Evolutionary conservation across 1,140 invertebrate genomes (phyloP).

Genomic region (Pogonomyrmex barbatus): DNA sequence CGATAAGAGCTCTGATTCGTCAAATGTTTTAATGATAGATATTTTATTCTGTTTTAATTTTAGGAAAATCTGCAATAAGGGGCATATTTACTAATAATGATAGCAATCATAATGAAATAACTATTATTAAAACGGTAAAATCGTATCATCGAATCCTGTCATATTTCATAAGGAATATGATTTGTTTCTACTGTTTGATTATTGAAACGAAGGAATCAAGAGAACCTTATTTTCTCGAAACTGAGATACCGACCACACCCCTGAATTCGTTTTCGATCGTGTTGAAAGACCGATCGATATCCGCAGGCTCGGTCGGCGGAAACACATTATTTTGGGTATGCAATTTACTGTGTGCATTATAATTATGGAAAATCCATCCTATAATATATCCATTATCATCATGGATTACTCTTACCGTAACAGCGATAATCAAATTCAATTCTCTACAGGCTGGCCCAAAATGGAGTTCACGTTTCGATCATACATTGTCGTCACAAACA

Average conservation of each 20-base stretch:
- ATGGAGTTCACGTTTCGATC: neutral
- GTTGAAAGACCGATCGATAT: conserved; percentile 63
- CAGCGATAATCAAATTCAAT: neutral
- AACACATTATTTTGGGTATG: neutral
- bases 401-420: neutral
- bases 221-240: conserved; percentile 19
- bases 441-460: neutral
- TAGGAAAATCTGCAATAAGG: neutral
- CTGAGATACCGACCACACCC: conserved; percentile 67
- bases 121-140: conserved; percentile 1
- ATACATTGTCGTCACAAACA: neutral
- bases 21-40: neutral
- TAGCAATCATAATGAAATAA: neutral
- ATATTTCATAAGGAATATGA: conserved; percentile 6
- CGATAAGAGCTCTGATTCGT: neutral
- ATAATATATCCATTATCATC: neutral
- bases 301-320: neutral
- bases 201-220: neutral
- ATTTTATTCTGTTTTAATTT: neutral
- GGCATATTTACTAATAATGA: neutral
- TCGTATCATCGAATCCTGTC: conserved; percentile 17
- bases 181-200: neutral
- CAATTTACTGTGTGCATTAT: neutral
- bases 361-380: neutral
- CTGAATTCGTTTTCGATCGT: conserved; percentile 66